Base-by-base conservation (phyloP, 2,888 invertebrate genomes). In the Tetropium fuscum region DNA sequence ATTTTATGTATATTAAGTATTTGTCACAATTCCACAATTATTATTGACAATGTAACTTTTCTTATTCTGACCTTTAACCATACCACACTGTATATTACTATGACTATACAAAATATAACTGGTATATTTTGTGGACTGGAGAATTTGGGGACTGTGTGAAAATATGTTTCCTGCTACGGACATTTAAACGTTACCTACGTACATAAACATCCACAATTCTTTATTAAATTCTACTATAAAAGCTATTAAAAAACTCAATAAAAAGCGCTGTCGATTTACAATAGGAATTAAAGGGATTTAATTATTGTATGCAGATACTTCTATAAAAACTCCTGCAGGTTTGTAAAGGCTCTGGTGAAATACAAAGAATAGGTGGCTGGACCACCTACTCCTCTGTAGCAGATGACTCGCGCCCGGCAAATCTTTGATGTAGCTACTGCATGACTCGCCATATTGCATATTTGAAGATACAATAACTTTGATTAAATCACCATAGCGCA, bases 371-470 rank as follows among this genome's bases (percentile, higher is more conserved):
- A 25, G 36, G 36, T 13, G 16, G 48, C 64, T 64, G 54, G 60
- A 53, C 60, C 62, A 56, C 54, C 60, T 53, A 56, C 60, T 49
- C 34, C 41, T 32, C 16, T 30, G 22, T 45, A 64, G 36, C 32
- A 53, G 49, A 64, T 69, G 69, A 67, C 69, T 69, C 59, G 69
- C 63, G 47, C 43, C 51, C 64, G 66, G 64, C 58, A 38, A 30
- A 59, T 62, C 70, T 72, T 71, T 69, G 71, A 70, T 68, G 56
- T 63, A 44, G 69, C 72, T 72, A 71, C 72, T 63, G 65, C 68
- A 70, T 71, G 69, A 72, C 70, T 72, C 55, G 66, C 67, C 45
- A 25, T 34, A 51, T 47, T 49, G 34, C 53, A 54, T 53, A 61
- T 63, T 56, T 48, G 27, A 57, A 48, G 27, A 49, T 30, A 18